Percentiles rank a stretch among this genome's conserved stretches.
phyloP scores from a whole-genome alignment of 2,888 invertebrate genomes.

The Clivina fossor region DNA sequence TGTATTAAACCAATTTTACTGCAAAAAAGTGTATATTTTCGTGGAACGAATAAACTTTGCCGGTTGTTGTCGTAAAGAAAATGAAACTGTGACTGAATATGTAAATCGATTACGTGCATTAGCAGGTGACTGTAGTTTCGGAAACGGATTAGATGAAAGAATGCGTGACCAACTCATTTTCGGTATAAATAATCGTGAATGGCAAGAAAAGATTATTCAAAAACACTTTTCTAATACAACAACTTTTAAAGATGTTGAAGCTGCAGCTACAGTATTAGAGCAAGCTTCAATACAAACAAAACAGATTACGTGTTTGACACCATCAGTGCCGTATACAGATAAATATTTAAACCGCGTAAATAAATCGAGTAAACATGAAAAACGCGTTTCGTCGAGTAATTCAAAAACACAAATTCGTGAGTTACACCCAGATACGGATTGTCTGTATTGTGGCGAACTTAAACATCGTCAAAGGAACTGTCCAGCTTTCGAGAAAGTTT shows the following conservation, averaged over 20 bases:
- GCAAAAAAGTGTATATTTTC: constrained; percentile 23
- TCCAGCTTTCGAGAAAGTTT: constrained; percentile 3
- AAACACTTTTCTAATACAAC: constrained; percentile 21
- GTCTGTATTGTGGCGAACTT: background rate
- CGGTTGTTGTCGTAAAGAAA: constrained; percentile 14
- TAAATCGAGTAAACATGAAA: background rate
- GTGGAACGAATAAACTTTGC: constrained; percentile 30
- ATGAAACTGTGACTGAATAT: constrained; percentile 32
- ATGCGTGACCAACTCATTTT: constrained; percentile 34
- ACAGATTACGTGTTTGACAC: constrained; percentile 5
- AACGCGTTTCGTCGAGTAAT: background rate
- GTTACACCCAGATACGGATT: constrained; percentile 4
- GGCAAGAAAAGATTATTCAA: constrained; percentile 34
- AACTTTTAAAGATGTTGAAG: constrained; percentile 24
- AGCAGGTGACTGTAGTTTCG: constrained; percentile 31
- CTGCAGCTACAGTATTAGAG: constrained; percentile 23
- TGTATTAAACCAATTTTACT: constrained; percentile 4
- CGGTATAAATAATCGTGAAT: constrained; percentile 28
- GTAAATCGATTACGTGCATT: constrained; percentile 21
- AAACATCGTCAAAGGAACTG: constrained; percentile 5
- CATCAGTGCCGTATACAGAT: background rate
- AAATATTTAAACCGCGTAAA: constrained; percentile 2
- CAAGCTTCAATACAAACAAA: constrained; percentile 20
- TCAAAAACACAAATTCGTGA: constrained; percentile 6
- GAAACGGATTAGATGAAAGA: constrained; percentile 23